Conservation (phyloP, 2,888 invertebrate genomes). For the Dascillus cervinus region DNA sequence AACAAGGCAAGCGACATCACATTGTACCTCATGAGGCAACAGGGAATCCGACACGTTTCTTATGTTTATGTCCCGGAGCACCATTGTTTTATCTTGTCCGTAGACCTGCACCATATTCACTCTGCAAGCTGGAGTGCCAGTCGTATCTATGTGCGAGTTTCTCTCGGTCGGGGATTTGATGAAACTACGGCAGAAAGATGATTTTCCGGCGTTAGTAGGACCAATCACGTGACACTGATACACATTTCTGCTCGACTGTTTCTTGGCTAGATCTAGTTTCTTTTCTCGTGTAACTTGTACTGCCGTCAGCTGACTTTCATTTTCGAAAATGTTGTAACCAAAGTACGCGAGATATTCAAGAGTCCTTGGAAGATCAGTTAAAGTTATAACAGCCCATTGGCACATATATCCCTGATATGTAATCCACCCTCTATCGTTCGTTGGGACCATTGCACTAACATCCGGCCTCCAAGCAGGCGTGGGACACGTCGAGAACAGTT, state of each 20-base stretch:
- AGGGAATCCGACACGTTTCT: slow-evolving; percentile 83
- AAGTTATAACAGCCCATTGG: slow-evolving; percentile 89
- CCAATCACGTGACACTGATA: slow-evolving; percentile 98
- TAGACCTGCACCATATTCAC: slow-evolving; percentile 89
- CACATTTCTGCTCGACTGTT: slow-evolving; percentile 91
- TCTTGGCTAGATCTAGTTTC: slow-evolving; percentile 87
- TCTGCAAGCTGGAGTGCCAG: slow-evolving; percentile 41
- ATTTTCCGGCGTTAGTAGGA: slow-evolving; percentile 87
- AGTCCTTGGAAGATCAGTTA: slow-evolving; percentile 80
- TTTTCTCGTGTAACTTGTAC: slow-evolving; percentile 90
- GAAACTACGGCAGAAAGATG: slow-evolving; percentile 85
- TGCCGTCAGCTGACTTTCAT: slow-evolving; percentile 76
- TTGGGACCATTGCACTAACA: slow-evolving; percentile 78
- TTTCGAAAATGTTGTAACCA: slow-evolving; percentile 84
- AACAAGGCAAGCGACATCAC: slow-evolving; percentile 93
- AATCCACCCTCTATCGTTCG: slow-evolving; percentile 86
- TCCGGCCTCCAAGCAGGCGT: slow-evolving; percentile 83
- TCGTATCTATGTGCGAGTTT: slow-evolving; percentile 28
- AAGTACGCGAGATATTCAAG: slow-evolving; percentile 93
- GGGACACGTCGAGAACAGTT: slow-evolving; percentile 89
- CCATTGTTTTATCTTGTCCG: slow-evolving; percentile 92
- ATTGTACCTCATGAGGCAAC: slow-evolving; percentile 81
- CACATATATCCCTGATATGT: slow-evolving; percentile 91
- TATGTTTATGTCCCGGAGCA: slow-evolving; percentile 88
- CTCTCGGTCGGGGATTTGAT: slow-evolving; percentile 78